Evolutionary conservation across 2,797 vertebrate genomes (phyloP).

Genomic region (Phaenicophaeus curvirostris): DNA sequence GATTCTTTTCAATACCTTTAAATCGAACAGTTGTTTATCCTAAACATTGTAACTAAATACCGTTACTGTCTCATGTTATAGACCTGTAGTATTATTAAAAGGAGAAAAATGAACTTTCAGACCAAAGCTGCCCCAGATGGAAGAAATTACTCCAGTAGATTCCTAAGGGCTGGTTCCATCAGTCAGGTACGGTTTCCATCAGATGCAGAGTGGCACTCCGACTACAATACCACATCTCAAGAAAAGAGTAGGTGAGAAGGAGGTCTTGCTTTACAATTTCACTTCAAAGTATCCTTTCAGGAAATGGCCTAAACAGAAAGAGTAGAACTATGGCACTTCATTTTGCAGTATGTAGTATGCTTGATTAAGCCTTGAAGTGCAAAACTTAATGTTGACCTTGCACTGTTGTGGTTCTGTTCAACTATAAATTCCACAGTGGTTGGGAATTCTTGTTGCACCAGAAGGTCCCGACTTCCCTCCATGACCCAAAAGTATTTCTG

Average conservation of each 20-base stretch:
- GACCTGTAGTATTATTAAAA: background rate
- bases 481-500: background rate
- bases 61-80: background rate
- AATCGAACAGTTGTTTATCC: background rate
- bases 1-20: background rate
- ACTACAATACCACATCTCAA: background rate
- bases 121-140: background rate
- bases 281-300: background rate
- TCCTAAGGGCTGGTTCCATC: background rate
- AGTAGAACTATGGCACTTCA: background rate
- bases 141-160: background rate
- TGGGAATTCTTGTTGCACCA: background rate
- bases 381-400: background rate
- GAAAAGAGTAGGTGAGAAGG: background rate
- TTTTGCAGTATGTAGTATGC: background rate
- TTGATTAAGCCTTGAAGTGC: background rate
- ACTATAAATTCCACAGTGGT: background rate
- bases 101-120: background rate
- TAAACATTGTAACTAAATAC: background rate
- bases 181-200: accelerated
- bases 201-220: background rate
- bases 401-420: background rate
- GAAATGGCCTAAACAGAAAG: background rate
- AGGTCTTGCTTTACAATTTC: background rate
- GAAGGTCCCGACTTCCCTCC: accelerated